These are phyloP conservation scores for Montifringilla adamsi DNA, from an alignment of 2,113 vertebrate species.

Conservation along the genomic window DNA sequence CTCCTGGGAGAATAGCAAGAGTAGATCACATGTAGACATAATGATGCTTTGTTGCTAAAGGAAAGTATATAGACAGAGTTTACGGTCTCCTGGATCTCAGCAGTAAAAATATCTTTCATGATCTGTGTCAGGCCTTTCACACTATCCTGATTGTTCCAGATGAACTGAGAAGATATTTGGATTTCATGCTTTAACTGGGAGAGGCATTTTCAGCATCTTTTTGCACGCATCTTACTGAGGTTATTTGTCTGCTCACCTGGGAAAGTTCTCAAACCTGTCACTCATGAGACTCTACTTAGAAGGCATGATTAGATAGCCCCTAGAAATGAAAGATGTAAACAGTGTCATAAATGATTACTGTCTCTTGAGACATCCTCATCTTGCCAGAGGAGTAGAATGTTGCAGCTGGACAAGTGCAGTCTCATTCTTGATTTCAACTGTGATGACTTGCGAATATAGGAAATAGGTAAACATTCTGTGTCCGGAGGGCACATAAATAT, in stretches of 20 bases:
- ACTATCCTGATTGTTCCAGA: not conserved
- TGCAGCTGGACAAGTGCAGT: not conserved
- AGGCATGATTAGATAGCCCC: not conserved
- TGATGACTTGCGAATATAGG: not conserved
- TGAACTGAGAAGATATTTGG: not conserved
- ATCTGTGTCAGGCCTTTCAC: not conserved
- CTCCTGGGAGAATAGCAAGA: not conserved
- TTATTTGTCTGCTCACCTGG: not conserved
- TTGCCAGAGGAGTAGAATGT: not conserved
- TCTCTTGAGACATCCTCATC: not conserved
- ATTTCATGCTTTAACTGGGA: not conserved
- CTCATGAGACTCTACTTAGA: not conserved
- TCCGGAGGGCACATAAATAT: not conserved
- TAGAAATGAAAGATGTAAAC: not conserved
- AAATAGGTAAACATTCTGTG: not conserved
- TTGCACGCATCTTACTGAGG: not conserved
- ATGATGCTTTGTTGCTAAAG: not conserved
- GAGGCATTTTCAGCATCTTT: not conserved
- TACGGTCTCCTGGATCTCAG: not conserved
- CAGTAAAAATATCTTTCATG: not conserved
- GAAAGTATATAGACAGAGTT: not conserved
- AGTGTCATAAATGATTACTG: not conserved
- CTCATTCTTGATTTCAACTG: not conserved
- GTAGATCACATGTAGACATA: not conserved
- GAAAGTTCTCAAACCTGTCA: slow-evolving; percentile 3